Conservation (phyloP, 2,888 invertebrate genomes). For the Dicycla oo region DNA sequence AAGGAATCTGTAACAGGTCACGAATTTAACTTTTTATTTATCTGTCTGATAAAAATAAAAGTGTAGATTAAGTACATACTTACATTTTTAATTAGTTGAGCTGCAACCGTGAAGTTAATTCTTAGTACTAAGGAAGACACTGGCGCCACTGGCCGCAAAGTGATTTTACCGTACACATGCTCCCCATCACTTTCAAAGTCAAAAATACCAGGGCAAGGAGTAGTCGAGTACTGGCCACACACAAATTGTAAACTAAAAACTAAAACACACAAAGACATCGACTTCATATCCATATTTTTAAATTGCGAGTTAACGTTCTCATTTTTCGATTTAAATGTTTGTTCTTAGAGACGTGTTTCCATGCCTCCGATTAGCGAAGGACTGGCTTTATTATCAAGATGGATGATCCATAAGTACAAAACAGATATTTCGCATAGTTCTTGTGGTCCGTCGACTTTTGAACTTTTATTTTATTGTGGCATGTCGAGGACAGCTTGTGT, state of each 20-base stretch:
- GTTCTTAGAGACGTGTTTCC: slow-evolving; percentile 66
- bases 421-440: slow-evolving; percentile 31
- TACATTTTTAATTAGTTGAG: slow-evolving; percentile 71
- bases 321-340: slow-evolving; percentile 59
- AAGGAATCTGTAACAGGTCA: background rate
- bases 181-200: slow-evolving; percentile 75
- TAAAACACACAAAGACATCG: slow-evolving; percentile 66
- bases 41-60: background rate
- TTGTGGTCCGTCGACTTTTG: slow-evolving; percentile 58
- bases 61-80: slow-evolving; percentile 72
- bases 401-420: slow-evolving; percentile 56
- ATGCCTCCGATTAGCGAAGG: slow-evolving; percentile 65
- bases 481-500: slow-evolving; percentile 4
- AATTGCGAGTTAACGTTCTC: slow-evolving; percentile 42
- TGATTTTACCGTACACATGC: slow-evolving; percentile 75
- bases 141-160: slow-evolving; percentile 70
- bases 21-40: background rate
- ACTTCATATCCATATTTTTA: slow-evolving; percentile 65
- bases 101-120: slow-evolving; percentile 78
- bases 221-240: slow-evolving; percentile 72
- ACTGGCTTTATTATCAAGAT: slow-evolving; percentile 68
- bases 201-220: slow-evolving; percentile 82
- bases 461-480: slow-evolving; percentile 39
- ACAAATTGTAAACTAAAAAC: slow-evolving; percentile 68
- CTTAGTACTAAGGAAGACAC: slow-evolving; percentile 71